Conservation (phyloP, 2,113 vertebrate species). For the Paracanthobrama guichenoti region DNA sequence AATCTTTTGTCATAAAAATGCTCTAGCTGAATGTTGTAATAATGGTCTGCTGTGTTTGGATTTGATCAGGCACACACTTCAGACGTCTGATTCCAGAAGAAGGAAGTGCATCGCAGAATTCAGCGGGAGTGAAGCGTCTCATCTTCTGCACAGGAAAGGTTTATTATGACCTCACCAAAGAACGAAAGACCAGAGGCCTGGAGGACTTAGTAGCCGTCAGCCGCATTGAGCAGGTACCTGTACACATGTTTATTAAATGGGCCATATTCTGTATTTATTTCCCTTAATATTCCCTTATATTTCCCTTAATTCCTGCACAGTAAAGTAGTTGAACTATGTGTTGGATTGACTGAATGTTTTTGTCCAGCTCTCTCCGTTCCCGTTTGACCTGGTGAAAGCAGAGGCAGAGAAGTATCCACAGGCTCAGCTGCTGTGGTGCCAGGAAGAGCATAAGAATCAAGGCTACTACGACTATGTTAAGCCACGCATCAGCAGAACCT, state of each 20-base stretch:
- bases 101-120: constrained; percentile 74
- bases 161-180: constrained; percentile 87
- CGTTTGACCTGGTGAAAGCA: constrained; percentile 86
- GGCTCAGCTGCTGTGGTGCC: constrained; percentile 91
- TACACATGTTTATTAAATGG: neutral
- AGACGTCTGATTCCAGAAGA: constrained; percentile 83
- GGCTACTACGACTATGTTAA: constrained; percentile 94
- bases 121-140: constrained; percentile 78
- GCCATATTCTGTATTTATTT: neutral
- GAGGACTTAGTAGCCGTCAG: constrained; percentile 80
- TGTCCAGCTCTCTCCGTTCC: constrained; percentile 88
- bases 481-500: constrained; percentile 85
- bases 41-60: neutral
- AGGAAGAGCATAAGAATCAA: constrained; percentile 98
- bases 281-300: too few relatives aligned
- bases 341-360: neutral
- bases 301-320: neutral
- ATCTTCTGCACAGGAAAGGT: constrained; percentile 92
- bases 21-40: neutral
- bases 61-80: constrained; percentile 82
- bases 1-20: neutral
- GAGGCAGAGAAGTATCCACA: constrained; percentile 79
- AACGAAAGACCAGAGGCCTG: constrained; percentile 79
- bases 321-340: neutral
- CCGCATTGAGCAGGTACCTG: constrained; percentile 87